A percentile compares a stretch with the other conserved stretches of the same genome.
Conservation (phyloP, 2,888 invertebrate genomes). For the Entomobrya proxima region DNA sequence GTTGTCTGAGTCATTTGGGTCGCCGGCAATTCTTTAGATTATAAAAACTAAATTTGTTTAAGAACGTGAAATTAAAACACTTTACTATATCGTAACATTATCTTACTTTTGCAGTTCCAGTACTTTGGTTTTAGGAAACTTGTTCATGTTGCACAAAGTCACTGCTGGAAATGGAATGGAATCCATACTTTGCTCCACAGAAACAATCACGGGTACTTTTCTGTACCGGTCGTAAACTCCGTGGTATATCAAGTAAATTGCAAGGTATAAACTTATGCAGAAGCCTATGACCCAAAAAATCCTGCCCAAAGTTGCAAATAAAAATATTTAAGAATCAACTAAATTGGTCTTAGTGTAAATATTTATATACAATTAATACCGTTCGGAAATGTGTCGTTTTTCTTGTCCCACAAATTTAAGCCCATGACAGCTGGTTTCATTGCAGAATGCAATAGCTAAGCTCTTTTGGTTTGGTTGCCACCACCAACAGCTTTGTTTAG, state of each 20-base stretch:
- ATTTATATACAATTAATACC: background rate
- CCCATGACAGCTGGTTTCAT: slow-evolving; percentile 30
- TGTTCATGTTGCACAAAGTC: slow-evolving; percentile 28
- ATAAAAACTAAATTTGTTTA: too few species aligned
- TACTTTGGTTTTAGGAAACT: slow-evolving; percentile 2
- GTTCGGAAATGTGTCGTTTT: slow-evolving; percentile 12
- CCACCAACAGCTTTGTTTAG: slow-evolving; percentile 6
- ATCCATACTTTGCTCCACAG: slow-evolving; percentile 23
- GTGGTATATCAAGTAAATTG: background rate
- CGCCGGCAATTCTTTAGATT: background rate
- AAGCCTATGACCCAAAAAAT: slow-evolving; percentile 24
- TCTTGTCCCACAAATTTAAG: slow-evolving; percentile 35
- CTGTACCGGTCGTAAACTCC: background rate
- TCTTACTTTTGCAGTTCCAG: background rate
- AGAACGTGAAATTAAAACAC: too few species aligned
- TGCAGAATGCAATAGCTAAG: background rate
- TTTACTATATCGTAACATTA: too few species aligned
- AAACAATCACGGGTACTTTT: slow-evolving; percentile 18
- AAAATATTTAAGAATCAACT: too few species aligned
- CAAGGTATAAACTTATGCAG: background rate
- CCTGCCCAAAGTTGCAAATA: background rate
- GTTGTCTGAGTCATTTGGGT: background rate
- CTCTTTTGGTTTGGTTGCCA: background rate
- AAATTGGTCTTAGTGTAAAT: background rate
- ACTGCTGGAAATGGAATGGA: slow-evolving; percentile 33